Conservation (phyloP, 64 coral and sea anemone species). For the Montipora cactus region DNA sequence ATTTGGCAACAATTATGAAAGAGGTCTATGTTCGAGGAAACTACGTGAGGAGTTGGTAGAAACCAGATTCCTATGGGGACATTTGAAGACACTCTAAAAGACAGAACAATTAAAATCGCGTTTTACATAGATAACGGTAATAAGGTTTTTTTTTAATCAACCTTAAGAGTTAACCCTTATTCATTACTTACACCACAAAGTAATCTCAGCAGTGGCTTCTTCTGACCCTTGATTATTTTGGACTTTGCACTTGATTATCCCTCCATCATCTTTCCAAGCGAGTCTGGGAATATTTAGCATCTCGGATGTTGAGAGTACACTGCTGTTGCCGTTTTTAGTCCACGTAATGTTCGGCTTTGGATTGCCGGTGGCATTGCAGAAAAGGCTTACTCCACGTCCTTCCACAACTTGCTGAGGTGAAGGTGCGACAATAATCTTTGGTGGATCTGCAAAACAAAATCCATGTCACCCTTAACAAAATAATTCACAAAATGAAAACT, state of each 20-base stretch:
- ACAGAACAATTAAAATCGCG: too few relatives aligned
- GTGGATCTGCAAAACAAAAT: not conserved
- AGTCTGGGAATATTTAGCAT: not conserved
- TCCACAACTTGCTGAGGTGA: not conserved
- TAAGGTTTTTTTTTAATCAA: too few relatives aligned
- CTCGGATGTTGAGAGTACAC: not conserved
- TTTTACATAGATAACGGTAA: too few relatives aligned
- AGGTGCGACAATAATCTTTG: not conserved
- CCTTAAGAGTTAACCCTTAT: too few relatives aligned
- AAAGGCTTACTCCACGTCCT: not conserved
- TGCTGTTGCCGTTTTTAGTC: constrained; percentile 14
- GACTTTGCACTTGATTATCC: not conserved
- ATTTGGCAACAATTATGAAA: too few relatives aligned
- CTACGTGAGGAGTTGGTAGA: too few relatives aligned
- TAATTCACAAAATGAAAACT: too few relatives aligned
- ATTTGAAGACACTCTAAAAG: too few relatives aligned
- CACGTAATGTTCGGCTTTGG: constrained; percentile 40
- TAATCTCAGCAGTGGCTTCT: not conserved
- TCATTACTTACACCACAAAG: not conserved
- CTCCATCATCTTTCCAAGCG: not conserved
- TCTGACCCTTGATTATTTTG: not conserved
- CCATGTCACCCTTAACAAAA: not conserved
- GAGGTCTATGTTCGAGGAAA: too few relatives aligned
- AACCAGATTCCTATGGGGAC: too few relatives aligned
- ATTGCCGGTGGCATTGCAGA: constrained; percentile 41